Evolutionary conservation across 2,888 invertebrate genomes (phyloP).

Genomic region (Stenolophus ochropezus): DNA sequence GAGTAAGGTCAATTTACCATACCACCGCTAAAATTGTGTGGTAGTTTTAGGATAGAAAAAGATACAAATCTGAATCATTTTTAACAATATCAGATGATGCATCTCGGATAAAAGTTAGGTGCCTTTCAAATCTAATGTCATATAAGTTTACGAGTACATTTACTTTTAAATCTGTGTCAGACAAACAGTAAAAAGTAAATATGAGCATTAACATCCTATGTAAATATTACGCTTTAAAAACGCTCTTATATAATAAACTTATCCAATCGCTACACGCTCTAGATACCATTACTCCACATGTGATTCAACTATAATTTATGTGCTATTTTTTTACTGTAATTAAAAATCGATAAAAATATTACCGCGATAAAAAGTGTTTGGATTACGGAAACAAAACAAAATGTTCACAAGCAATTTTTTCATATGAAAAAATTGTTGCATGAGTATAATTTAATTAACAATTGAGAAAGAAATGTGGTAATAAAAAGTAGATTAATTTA

Average conservation of each 20-base stretch:
- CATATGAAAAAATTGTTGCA: not conserved
- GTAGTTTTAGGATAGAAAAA: no score
- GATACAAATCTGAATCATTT: no score
- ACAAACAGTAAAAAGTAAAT: not conserved
- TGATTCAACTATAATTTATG: slow-evolving; percentile 15
- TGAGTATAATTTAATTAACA: not conserved
- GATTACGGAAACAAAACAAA: slow-evolving; percentile 20
- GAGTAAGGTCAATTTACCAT: no score
- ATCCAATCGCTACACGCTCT: slow-evolving; percentile 19
- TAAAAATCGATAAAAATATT: slow-evolving; percentile 22
- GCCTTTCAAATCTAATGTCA: not conserved
- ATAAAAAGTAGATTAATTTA: not conserved
- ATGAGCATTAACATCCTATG: slow-evolving; percentile 19
- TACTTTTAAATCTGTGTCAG: slow-evolving; percentile 14
- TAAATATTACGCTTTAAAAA: slow-evolving; percentile 24
- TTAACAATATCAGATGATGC: no score
- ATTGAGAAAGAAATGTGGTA: not conserved
- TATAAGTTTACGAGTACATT: slow-evolving; percentile 10
- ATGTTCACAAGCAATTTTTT: not conserved
- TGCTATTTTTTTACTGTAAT: slow-evolving; percentile 20
- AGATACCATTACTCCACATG: slow-evolving; percentile 4
- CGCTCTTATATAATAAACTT: slow-evolving; percentile 27
- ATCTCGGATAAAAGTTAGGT: no score
- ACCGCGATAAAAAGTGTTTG: not conserved
- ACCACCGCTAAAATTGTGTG: no score